Base-by-base conservation (phyloP, 2,888 invertebrate species). In the Agrilus biguttatus region DNA sequence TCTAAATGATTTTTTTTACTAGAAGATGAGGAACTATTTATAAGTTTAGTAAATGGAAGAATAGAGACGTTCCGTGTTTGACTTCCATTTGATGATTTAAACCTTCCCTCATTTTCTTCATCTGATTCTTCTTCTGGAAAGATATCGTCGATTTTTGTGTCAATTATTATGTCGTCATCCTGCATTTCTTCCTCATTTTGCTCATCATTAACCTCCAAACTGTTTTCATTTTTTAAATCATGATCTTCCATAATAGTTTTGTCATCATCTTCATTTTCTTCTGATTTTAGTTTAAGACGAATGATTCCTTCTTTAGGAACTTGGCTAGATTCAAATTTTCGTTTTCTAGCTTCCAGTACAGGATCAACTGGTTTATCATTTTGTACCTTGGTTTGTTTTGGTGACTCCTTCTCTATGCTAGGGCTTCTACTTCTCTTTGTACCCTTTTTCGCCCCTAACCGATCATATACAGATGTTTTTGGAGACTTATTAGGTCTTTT, bases 311-410 rank as follows among this genome's bases (percentile, higher is more conserved):
- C 66, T 33, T 65, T 57, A 13, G 64, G 61, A 48, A 66, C 66
- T 28, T 71, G 65, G 21, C 64, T 66, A 5, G 63, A 60, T 55
- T 74, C 72, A 54, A 74, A 74, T 51, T 74, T 74, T 35, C 59
- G 61, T 45, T 65, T 65, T 14, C 74, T 59, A 0, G 74, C 73
- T 49, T 72, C 73, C 38, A 74, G 54, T 28, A 73, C 54, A 1
- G 71, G 68, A 56, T 73, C 70, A 36, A 56, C 14, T 8, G 43
- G 40, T 39, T 52, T 45, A 6, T 46, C 45, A 14, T 40, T 36
- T 19, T 44, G 28, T n/a, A 40, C 43, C 19, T 45, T 36, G 14
- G 10, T 41, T 38, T 36, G 14, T 23, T 35, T 45, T 36, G 10
- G 44, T 28, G 10, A 47, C 14, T 55, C 55, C 12, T 40, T 40